Evolutionary conservation across 2,113 vertebrate genomes (phyloP).

Genomic region (Paradisaea rubra): DNA sequence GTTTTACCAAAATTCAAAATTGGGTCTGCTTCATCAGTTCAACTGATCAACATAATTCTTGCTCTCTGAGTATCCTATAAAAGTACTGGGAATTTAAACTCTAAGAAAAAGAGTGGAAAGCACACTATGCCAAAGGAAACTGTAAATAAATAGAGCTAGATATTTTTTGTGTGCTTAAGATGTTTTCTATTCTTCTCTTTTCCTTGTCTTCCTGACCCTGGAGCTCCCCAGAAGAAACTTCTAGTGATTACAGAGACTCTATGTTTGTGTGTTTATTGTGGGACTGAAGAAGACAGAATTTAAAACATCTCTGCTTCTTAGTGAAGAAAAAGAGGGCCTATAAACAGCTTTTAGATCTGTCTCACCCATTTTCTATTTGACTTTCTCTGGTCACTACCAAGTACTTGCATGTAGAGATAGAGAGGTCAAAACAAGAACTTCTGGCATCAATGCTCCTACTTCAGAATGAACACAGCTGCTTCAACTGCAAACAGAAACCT

Average conservation of each 20-base stretch:
- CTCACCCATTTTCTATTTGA: background rate
- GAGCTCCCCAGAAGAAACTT: background rate
- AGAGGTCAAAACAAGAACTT: background rate
- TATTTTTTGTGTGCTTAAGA: background rate
- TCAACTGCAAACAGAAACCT: background rate
- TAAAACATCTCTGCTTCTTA: background rate
- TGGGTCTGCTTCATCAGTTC: background rate
- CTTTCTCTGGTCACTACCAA: background rate
- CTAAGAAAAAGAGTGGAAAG: background rate
- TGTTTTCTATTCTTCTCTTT: background rate
- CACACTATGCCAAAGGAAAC: background rate
- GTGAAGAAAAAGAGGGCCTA: background rate
- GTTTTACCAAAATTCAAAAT: background rate
- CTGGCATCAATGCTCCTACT: background rate
- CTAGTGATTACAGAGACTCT: background rate
- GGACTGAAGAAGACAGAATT: background rate
- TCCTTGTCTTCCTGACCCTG: background rate
- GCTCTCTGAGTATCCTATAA: background rate
- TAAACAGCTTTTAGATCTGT: background rate
- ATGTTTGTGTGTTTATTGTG: accelerated
- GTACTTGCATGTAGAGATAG: background rate
- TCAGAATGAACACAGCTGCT: background rate
- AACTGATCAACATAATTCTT: background rate
- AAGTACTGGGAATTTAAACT: background rate
- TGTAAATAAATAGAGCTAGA: background rate